A percentile compares a stretch with the other conserved stretches of the same genome.
These are phyloP conservation scores for Bombylius major DNA, from an alignment of 2,888 invertebrate genomes.

Conservation along the genomic window DNA sequence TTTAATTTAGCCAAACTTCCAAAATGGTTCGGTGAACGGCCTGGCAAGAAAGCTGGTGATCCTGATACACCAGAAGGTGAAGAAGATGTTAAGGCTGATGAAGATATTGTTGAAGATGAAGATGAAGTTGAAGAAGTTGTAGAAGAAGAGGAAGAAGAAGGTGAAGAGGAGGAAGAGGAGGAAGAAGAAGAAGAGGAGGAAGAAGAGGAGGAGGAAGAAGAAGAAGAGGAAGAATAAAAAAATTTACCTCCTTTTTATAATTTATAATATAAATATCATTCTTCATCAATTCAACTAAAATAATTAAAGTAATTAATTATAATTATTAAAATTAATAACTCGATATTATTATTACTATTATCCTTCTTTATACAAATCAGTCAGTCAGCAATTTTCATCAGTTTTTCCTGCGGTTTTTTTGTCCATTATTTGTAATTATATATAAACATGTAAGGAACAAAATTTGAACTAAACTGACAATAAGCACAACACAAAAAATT, in stretches of 20 bases:
- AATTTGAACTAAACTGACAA: too few relatives aligned
- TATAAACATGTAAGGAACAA: too few relatives aligned
- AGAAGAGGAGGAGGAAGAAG: slow-evolving; percentile 18
- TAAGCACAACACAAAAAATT: too few relatives aligned
- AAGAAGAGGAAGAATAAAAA: slow-evolving; percentile 3
- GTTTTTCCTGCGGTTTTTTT: too few relatives aligned
- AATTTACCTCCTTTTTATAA: neutral
- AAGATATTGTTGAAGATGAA: slow-evolving; percentile 57
- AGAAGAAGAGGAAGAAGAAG: slow-evolving; percentile 46
- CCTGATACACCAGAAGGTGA: slow-evolving; percentile 85
- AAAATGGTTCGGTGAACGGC: slow-evolving; percentile 92
- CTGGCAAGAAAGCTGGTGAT: slow-evolving; percentile 82
- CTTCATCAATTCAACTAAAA: too few relatives aligned
- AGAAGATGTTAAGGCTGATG: slow-evolving; percentile 68
- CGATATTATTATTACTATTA: too few relatives aligned
- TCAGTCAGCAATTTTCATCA: too few relatives aligned
- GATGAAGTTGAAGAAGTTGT: slow-evolving; percentile 68
- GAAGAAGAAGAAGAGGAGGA: slow-evolving; percentile 34
- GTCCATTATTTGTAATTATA: too few relatives aligned
- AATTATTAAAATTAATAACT: too few relatives aligned
- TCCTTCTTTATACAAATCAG: too few relatives aligned
- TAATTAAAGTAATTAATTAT: too few relatives aligned
- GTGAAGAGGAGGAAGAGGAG: slow-evolving; percentile 35
- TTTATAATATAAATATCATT: too few relatives aligned
- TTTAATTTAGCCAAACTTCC: slow-evolving; percentile 66